A percentile compares a stretch with the other conserved stretches of the same genome.
phyloP scores from a whole-genome alignment of 2,888 invertebrate genomes.

The Polymixis flavicincta region DNA sequence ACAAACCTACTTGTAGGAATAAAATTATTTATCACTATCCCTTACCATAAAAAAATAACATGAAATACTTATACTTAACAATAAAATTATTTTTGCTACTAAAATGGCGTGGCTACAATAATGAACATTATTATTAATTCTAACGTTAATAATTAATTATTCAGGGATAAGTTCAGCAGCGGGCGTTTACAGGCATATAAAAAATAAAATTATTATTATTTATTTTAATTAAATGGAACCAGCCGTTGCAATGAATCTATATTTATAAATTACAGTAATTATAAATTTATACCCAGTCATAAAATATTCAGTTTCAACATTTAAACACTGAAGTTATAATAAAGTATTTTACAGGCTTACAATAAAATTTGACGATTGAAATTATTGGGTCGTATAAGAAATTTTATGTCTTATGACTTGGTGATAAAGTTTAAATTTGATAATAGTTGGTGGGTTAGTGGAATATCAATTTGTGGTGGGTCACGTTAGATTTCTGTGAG shows the following conservation, averaged over 20 bases:
- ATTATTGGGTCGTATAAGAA: slow-evolving; percentile 30
- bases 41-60: no score
- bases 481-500: slow-evolving; percentile 70
- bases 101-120: slow-evolving; percentile 12
- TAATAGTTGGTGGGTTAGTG: slow-evolving; percentile 40
- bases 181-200: not conserved
- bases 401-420: slow-evolving; percentile 48
- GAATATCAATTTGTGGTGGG: slow-evolving; percentile 67
- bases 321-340: slow-evolving; percentile 41
- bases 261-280: slow-evolving; percentile 21
- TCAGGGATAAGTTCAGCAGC: not conserved
- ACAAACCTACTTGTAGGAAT: no score
- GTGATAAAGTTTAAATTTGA: slow-evolving; percentile 57
- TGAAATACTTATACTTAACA: no score
- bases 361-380: slow-evolving; percentile 60
- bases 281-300: slow-evolving; percentile 31
- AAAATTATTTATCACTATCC: no score
- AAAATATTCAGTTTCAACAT: slow-evolving; percentile 42
- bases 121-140: slow-evolving; percentile 5
- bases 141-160: slow-evolving; percentile 23
- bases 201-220: slow-evolving; percentile 10
- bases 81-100: not conserved
- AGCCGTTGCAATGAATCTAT: slow-evolving; percentile 9
- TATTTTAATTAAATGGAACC: slow-evolving; percentile 5
- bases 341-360: slow-evolving; percentile 42